Base-by-base conservation (phyloP, 1,140 invertebrate genomes). In the Dendrolimus punctatus region DNA sequence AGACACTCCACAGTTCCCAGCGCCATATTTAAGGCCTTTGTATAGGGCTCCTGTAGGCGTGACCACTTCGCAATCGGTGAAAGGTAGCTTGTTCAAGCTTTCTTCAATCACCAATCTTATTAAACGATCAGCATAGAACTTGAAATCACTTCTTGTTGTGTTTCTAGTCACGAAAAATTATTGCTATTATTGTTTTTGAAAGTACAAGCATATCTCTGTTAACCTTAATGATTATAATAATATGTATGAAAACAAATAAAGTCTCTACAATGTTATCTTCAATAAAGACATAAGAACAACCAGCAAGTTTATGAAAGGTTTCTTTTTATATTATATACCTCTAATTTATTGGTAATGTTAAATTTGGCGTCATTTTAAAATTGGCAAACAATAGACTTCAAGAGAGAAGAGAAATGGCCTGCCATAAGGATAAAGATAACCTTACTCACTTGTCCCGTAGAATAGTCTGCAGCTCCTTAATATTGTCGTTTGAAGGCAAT, bases 1-100 rank as follows among this genome's bases (percentile, higher is more conserved):
- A 43, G 96, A 98, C n/a, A 99, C 98, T 6, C 98, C 98, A 89
- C 98, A 99, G 81, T 99, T 99, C 39, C 98, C 98, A 66, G 97
- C 95, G 53, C 95, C 92, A 88, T 97, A 99, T 66, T 95, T 95
- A 0, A 99, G 87, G 3, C 98, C 98, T 73, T 96, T 90, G 78
- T 99, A 99, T 9, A 91, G 87, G 49, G 93, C 94, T 46, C 91
- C 96, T 8, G 98, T 99, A 4, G 98, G 98, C 39, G 98, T 99
- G 9, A 93, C 93, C 5, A 99, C 93, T 57, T 93, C 90, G 78
- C 93, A 94, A 80, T 95, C 92, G 6, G 93, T 92, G 78, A 98
- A 99, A 37, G 98, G 98, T 46, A 99, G 88, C 74, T 98, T 96
- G 86, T 99, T 99, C 40, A 99, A 89, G 64, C 97, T 98, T 88